Conservation (phyloP, 2,797 vertebrate genomes). For the Danio albolineatus region DNA sequence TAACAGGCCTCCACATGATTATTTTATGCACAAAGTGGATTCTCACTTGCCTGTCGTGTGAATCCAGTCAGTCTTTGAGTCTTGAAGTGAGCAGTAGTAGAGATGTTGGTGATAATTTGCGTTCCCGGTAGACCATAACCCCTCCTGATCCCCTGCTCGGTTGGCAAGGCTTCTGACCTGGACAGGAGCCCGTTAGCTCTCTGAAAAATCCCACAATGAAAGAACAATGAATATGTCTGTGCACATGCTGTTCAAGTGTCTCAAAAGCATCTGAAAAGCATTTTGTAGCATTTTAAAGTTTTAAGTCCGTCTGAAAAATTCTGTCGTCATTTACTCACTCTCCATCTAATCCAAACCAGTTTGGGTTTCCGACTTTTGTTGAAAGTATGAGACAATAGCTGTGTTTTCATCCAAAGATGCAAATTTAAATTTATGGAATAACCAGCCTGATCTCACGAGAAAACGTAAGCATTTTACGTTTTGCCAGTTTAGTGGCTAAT, state of each 20-base stretch:
- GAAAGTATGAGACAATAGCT: too few relatives aligned
- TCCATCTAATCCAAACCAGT: too few relatives aligned
- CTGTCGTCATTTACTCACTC: too few relatives aligned
- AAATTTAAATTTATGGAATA: too few relatives aligned
- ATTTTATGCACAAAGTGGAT: background rate
- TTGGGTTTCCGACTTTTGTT: too few relatives aligned
- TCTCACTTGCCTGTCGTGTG: background rate
- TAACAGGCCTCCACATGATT: background rate
- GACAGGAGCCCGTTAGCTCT: background rate
- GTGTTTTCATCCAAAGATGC: too few relatives aligned
- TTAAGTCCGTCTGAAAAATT: too few relatives aligned
- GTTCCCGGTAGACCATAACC: background rate
- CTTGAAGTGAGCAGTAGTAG: background rate
- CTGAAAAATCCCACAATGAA: conserved; percentile 8
- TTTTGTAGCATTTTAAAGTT: background rate
- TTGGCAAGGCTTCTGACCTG: background rate
- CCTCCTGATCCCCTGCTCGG: background rate
- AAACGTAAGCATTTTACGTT: too few relatives aligned
- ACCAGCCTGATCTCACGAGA: too few relatives aligned
- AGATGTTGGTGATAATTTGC: background rate
- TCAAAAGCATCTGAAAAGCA: too few relatives aligned
- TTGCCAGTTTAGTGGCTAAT: too few relatives aligned
- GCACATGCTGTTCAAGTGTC: background rate
- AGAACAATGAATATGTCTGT: conserved; percentile 15
- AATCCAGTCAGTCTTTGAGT: background rate